These are phyloP conservation scores for Xiphorhynchus elegans DNA, from an alignment of 2,113 vertebrate species.

Conservation along the genomic window DNA sequence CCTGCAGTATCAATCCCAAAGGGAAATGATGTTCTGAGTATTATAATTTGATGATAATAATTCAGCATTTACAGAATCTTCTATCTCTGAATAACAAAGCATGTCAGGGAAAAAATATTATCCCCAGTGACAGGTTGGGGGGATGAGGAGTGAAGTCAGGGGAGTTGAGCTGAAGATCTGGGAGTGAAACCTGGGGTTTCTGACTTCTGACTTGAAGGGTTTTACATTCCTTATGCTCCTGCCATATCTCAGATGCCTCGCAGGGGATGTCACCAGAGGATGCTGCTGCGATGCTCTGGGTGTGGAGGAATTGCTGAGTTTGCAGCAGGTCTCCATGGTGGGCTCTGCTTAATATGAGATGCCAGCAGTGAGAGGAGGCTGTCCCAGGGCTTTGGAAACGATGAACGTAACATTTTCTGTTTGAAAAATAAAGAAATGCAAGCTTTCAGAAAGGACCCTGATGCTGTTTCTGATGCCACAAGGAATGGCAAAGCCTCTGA, in stretches of 20 bases:
- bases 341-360: not conserved
- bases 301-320: not conserved
- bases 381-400: not conserved
- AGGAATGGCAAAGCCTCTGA: not conserved
- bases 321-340: accelerated
- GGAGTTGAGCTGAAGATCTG: constrained; percentile 1
- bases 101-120: constrained; percentile 32
- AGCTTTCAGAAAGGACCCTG: not conserved
- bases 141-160: not conserved
- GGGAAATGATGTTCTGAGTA: constrained; percentile 58
- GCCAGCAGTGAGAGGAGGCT: not conserved
- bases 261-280: not conserved
- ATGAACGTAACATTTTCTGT: accelerated
- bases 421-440: not conserved
- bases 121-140: not conserved
- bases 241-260: accelerated
- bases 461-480: not conserved
- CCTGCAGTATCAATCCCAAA: constrained; percentile 48
- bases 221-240: not conserved
- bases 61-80: constrained; percentile 65
- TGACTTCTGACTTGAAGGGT: not conserved
- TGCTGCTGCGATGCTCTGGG: not conserved
- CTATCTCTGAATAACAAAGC: constrained; percentile 51
- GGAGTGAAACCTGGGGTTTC: not conserved
- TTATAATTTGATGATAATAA: constrained; percentile 69